phyloP scores from a whole-genome alignment of 2,888 invertebrate species.

The Catonia carolina region DNA sequence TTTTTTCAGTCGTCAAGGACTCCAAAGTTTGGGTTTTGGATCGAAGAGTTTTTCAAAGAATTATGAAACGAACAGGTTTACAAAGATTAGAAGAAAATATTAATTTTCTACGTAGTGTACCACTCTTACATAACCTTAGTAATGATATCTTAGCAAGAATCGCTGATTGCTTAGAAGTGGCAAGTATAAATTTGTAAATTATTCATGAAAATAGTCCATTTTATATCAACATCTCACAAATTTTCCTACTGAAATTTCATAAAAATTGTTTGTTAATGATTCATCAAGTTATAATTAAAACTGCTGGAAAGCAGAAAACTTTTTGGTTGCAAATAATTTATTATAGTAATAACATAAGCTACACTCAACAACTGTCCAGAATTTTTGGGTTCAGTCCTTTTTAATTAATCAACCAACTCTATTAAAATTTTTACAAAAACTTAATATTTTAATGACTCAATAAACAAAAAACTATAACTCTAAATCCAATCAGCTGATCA shows the following conservation, averaged over 20 bases:
- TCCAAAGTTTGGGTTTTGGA: conserved; percentile 64
- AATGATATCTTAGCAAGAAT: conserved; percentile 57
- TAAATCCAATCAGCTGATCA: too few relatives aligned
- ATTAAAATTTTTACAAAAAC: too few relatives aligned
- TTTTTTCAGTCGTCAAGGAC: conserved; percentile 50
- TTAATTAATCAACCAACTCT: too few relatives aligned
- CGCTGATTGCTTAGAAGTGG: conserved; percentile 63
- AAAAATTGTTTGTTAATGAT: not conserved
- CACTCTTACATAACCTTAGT: conserved; percentile 51
- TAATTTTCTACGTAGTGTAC: conserved; percentile 57
- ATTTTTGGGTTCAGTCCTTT: too few relatives aligned
- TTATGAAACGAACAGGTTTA: conserved; percentile 63
- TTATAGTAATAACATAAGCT: too few relatives aligned
- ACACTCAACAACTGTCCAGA: too few relatives aligned
- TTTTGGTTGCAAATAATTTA: too few relatives aligned
- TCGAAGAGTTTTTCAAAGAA: conserved; percentile 59
- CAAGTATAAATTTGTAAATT: conserved; percentile 40
- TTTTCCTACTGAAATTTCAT: too few relatives aligned
- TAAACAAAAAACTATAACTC: too few relatives aligned
- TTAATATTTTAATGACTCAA: too few relatives aligned
- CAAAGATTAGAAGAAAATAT: conserved; percentile 60
- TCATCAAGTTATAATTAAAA: not conserved
- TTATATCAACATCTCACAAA: too few relatives aligned
- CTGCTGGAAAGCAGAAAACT: not conserved
- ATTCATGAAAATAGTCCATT: too few relatives aligned